Conservation (phyloP, 2,113 vertebrate genomes). For the Indri indri region DNA sequence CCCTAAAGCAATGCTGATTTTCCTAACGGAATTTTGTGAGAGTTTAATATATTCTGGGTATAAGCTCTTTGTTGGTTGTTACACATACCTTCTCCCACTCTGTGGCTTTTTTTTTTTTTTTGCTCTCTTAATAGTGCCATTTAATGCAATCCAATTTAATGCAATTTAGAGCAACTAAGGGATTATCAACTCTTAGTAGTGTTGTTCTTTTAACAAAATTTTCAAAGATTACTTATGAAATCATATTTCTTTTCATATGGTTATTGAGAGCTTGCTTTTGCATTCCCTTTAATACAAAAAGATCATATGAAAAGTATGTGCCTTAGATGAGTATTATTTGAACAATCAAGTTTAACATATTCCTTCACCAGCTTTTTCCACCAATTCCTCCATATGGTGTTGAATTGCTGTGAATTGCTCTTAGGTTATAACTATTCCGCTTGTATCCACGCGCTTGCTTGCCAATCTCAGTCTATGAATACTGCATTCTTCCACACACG, state of each 20-base stretch:
- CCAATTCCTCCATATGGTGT: background rate
- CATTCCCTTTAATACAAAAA: background rate
- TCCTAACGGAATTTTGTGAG: background rate
- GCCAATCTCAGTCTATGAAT: background rate
- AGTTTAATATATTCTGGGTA: background rate
- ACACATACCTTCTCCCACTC: background rate
- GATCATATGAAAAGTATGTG: background rate
- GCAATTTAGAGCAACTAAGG: background rate
- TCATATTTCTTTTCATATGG: background rate
- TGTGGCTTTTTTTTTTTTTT: background rate
- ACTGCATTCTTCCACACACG: background rate
- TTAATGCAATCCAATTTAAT: background rate
- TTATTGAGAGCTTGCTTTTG: background rate
- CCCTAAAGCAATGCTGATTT: background rate
- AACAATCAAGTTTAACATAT: constrained; percentile 11
- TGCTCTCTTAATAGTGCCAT: background rate
- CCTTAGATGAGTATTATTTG: background rate
- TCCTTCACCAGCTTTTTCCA: constrained; percentile 1
- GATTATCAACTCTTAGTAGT: background rate
- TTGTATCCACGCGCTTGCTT: background rate
- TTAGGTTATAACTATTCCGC: background rate
- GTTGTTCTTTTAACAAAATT: background rate
- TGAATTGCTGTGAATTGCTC: background rate
- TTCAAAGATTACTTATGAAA: background rate
- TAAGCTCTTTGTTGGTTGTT: background rate